phyloP scores from a whole-genome alignment of 2,113 vertebrate genomes.

The Macrotus californicus region DNA sequence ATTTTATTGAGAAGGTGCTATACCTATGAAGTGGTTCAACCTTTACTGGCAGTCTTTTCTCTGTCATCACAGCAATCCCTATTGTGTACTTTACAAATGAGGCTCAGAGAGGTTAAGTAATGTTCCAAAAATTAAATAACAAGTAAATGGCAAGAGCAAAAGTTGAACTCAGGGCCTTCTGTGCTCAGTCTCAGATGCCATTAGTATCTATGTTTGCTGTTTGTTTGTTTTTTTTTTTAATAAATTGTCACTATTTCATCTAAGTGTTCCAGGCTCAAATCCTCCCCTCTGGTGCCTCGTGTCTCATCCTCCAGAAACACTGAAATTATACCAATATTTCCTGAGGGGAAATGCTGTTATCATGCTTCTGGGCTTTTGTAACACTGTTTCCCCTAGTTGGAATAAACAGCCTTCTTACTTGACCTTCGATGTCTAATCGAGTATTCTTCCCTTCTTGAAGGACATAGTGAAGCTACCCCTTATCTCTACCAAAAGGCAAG shows the following conservation, averaged over 20 bases:
- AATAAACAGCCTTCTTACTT: neutral
- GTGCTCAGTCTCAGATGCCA: neutral
- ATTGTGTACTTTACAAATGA: neutral
- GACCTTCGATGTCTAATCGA: neutral
- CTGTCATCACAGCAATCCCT: neutral
- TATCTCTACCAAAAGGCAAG: neutral
- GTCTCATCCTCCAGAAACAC: neutral
- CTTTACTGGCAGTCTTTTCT: neutral
- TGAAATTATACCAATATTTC: neutral
- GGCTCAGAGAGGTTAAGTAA: neutral
- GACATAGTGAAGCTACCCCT: neutral
- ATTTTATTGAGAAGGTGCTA: neutral
- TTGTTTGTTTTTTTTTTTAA: neutral
- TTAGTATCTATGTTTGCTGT: neutral
- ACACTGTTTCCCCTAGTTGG: neutral
- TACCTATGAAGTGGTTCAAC: rapidly evolving
- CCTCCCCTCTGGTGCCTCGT: neutral
- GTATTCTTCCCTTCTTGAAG: neutral
- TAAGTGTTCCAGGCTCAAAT: neutral
- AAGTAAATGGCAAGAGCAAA: neutral
- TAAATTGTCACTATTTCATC: neutral
- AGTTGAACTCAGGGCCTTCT: neutral
- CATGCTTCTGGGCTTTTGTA: neutral
- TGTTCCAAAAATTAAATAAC: neutral
- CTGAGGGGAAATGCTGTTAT: rapidly evolving